phyloP scores from a whole-genome alignment of 2,888 invertebrate genomes.

The Marasmarcha lunaedactyla region DNA sequence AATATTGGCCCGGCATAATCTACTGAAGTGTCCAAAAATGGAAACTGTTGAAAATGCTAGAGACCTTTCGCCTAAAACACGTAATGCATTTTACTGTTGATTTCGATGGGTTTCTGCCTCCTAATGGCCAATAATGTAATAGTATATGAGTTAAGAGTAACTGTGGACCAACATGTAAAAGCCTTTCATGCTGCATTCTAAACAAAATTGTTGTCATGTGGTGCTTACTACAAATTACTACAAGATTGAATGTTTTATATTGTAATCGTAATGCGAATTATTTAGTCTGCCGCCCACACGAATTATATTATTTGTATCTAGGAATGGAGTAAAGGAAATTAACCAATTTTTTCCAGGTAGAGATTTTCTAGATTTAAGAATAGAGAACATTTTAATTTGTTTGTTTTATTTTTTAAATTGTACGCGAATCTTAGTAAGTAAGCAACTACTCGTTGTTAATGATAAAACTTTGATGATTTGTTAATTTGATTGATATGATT shows the following conservation, averaged over 20 bases:
- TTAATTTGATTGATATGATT: not conserved
- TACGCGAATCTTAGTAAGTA: not conserved
- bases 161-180: not conserved
- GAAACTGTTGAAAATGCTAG: slow-evolving; percentile 3
- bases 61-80: not conserved
- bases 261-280: not conserved
- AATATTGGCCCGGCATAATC: slow-evolving; percentile 14
- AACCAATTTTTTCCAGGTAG: not conserved
- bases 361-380: not conserved
- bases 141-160: not conserved
- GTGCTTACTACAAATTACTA: not conserved
- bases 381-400: not conserved
- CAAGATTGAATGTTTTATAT: not conserved
- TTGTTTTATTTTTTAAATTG: not conserved
- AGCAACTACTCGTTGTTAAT: not conserved
- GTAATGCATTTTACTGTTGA: not conserved
- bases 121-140: not conserved
- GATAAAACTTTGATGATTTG: not conserved
- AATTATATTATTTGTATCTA: not conserved
- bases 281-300: not conserved
- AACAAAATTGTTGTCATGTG: not conserved
- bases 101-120: not conserved
- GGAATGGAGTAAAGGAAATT: not conserved
- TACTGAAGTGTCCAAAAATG: slow-evolving; percentile 9
- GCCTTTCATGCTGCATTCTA: not conserved